Base-by-base conservation (phyloP, 2,113 vertebrate species). In the Cygnus atratus region DNA sequence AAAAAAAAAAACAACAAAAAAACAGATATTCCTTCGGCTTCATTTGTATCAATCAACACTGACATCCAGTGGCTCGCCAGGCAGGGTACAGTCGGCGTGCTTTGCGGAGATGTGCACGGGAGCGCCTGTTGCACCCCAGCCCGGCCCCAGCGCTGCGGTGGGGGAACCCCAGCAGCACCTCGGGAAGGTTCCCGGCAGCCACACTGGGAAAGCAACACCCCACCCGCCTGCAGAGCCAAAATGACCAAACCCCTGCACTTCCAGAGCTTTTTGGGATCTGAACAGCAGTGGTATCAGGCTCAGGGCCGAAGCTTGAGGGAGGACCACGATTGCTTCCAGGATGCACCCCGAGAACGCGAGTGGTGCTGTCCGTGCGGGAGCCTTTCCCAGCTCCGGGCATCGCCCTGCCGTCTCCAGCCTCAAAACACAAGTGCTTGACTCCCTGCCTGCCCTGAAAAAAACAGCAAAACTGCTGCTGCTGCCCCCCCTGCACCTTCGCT, bases 21-120 rank as follows among this genome's bases (percentile, higher is more conserved):
- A 5, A 48, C 5, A 48, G 46, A 59, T 20, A 83, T 7, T 78
- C 59, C 83, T 66, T 41, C 75, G 1, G 33, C 83, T 85, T 25
- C 90, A 28, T 66, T 78, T 87, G 88, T 28, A 55, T 92, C 96
- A 91, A 96, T 87, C 96, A 94, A 97, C 96, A 97, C 95, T 97
- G 96, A 97, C 96, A 96, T 95, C 96, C 96, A 96, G 96, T 41
- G 96, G 96, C 90, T 90, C 11, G 33, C 26, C 44, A 10, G 77
- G 86, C 76, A 68, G 96, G 67, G 48, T 70, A 50, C 96, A 96
- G 77, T 35, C 80, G 0, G 54, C 20, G 25, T 18, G 46, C 18
- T 43, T 61, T 4, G 22, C 1, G 39, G 35, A 57, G 84, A 46
- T 6, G 70, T 9, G 62, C 62, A 17, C 17, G 16, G 2, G 31